phyloP scores from a whole-genome alignment of 2,888 invertebrate genomes.

The Polyommatus iphigenia region DNA sequence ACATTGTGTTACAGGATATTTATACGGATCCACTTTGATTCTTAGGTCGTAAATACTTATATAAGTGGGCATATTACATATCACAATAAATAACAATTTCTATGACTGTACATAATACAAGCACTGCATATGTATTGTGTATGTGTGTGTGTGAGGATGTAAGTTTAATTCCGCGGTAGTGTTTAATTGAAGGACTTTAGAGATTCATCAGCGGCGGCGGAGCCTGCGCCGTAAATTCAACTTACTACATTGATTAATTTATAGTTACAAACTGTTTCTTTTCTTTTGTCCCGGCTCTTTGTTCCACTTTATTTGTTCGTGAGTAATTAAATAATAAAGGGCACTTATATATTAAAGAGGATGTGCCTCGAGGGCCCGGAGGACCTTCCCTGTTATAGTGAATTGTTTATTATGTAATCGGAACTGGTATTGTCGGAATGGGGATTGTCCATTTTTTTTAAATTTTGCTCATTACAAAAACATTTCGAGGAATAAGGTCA shows the following conservation, averaged over 20 bases:
- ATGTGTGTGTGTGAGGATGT: conserved; percentile 46
- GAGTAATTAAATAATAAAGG: conserved; percentile 19
- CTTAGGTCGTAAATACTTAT: no score
- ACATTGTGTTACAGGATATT: no score
- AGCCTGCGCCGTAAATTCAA: conserved; percentile 8
- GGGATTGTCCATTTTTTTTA: no score
- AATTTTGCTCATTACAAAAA: no score
- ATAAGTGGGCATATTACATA: no score
- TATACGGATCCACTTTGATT: no score
- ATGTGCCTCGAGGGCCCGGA: not conserved
- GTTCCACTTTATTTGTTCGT: conserved; percentile 14
- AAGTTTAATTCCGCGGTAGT: conserved; percentile 66
- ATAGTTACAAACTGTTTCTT: conserved; percentile 13
- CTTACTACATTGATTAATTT: conserved; percentile 19
- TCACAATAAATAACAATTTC: no score
- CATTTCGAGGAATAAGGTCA: no score
- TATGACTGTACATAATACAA: not conserved
- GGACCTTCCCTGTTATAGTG: not conserved
- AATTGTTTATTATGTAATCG: conserved; percentile 4
- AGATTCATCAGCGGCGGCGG: conserved; percentile 10
- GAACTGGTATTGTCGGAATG: not conserved
- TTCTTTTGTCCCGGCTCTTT: not conserved
- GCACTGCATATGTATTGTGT: conserved; percentile 14
- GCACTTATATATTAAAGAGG: conserved; percentile 1
- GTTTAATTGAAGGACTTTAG: conserved; percentile 63